Percentiles rank a stretch among this genome's conserved stretches.
Conservation (phyloP, 2,888 invertebrate species). For the Scelioninae gen. 2 region DNA sequence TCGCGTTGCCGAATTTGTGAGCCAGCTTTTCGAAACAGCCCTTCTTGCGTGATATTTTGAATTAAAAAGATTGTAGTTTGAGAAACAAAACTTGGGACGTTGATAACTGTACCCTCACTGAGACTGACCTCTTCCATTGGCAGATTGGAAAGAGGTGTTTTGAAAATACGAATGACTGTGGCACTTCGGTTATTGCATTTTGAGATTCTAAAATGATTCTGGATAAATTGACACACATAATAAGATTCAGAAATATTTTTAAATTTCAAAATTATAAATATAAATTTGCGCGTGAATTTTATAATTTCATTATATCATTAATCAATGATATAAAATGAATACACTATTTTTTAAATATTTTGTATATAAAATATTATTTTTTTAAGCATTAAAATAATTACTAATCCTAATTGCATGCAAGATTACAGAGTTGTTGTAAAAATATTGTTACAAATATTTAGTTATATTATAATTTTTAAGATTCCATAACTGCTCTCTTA, state of each 20-base stretch:
- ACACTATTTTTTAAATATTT: no score
- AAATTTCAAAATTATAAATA: no score
- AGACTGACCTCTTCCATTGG: constrained; percentile 76
- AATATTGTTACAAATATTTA: no score
- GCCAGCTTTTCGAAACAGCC: constrained; percentile 92
- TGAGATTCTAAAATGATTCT: neutral
- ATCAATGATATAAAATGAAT: no score
- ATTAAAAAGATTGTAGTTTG: constrained; percentile 84
- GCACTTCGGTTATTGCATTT: neutral
- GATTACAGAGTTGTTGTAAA: no score
- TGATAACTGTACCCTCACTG: constrained; percentile 59
- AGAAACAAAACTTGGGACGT: constrained; percentile 84
- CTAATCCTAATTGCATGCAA: no score
- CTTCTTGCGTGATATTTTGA: constrained; percentile 84
- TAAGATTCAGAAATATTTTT: neutral
- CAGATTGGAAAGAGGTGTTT: constrained; percentile 76
- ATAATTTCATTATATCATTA: no score
- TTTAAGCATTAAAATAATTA: no score
- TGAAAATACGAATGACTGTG: constrained; percentile 75
- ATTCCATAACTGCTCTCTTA: no score
- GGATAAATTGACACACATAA: neutral
- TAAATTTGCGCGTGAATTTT: no score
- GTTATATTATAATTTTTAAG: no score
- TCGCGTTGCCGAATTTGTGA: constrained; percentile 89
- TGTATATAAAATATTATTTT: no score